Evolutionary conservation across 92 coral and sea anemone species (phyloP).

Genomic region (Pocillopora grandis): DNA sequence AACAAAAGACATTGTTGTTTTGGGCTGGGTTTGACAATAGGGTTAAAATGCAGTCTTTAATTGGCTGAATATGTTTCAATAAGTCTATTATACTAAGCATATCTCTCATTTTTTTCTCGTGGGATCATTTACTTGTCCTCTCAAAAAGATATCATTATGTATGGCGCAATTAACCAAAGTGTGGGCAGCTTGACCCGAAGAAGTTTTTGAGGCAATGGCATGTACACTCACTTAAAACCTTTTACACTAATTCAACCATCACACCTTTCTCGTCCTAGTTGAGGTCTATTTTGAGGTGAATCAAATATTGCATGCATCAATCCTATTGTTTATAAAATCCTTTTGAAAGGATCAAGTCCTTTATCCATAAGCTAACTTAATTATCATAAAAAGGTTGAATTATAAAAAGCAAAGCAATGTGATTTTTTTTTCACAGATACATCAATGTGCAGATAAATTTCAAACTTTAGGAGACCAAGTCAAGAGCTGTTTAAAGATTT

Average conservation of each 20-base stretch:
- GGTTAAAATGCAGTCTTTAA: background rate
- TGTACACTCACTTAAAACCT: background rate
- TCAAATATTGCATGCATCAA: too few relatives aligned
- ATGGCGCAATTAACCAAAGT: background rate
- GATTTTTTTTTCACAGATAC: conserved; percentile 14
- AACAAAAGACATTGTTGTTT: background rate
- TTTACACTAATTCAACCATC: background rate
- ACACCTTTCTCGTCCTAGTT: too few relatives aligned
- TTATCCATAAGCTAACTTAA: too few relatives aligned
- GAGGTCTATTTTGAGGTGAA: too few relatives aligned
- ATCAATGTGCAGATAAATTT: conserved; percentile 4
- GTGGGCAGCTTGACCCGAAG: background rate
- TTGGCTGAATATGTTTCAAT: background rate
- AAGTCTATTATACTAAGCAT: background rate
- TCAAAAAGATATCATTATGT: background rate
- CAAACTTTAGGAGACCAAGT: background rate
- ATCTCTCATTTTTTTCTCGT: background rate
- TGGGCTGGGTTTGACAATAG: background rate
- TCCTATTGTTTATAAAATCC: too few relatives aligned
- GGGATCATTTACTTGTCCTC: background rate
- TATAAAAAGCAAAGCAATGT: background rate
- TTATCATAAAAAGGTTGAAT: too few relatives aligned
- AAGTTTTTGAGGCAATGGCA: background rate
- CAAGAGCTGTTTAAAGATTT: background rate
- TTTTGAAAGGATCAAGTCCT: too few relatives aligned